These are phyloP conservation scores for Dendrocincla fuliginosa DNA, from an alignment of 2,797 vertebrate species.

Conservation along the genomic window DNA sequence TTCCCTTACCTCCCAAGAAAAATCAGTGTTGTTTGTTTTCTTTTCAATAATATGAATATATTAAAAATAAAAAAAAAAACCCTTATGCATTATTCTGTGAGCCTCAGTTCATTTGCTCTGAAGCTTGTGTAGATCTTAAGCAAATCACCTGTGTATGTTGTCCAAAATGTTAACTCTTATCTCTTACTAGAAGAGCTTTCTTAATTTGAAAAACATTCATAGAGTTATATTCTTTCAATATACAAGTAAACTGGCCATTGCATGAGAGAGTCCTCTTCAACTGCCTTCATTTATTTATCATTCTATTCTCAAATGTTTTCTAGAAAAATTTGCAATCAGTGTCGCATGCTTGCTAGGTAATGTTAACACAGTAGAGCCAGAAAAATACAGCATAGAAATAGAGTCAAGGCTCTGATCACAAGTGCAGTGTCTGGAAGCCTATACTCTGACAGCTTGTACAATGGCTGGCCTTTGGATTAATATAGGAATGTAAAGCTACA, in stretches of 20 bases:
- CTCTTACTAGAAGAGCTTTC: background rate
- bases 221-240: background rate
- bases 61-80: background rate
- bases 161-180: background rate
- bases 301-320: background rate
- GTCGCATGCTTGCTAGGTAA: background rate
- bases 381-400: background rate
- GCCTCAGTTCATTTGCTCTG: background rate
- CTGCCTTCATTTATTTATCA: background rate
- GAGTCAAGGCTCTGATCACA: constrained; percentile 35
- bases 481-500: constrained; percentile 57
- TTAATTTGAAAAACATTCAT: background rate
- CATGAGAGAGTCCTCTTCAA: background rate
- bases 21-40: constrained; percentile 49
- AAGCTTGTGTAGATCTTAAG: background rate
- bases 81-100: background rate
- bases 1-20: background rate
- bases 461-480: constrained; percentile 61
- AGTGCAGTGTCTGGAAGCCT: background rate
- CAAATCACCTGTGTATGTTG: background rate
- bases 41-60: background rate
- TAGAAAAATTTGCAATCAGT: background rate
- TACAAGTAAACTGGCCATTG: background rate
- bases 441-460: background rate
- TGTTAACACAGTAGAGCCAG: background rate